phyloP scores from a whole-genome alignment of 2,797 vertebrate species.

The Lycodopsis pacificus region DNA sequence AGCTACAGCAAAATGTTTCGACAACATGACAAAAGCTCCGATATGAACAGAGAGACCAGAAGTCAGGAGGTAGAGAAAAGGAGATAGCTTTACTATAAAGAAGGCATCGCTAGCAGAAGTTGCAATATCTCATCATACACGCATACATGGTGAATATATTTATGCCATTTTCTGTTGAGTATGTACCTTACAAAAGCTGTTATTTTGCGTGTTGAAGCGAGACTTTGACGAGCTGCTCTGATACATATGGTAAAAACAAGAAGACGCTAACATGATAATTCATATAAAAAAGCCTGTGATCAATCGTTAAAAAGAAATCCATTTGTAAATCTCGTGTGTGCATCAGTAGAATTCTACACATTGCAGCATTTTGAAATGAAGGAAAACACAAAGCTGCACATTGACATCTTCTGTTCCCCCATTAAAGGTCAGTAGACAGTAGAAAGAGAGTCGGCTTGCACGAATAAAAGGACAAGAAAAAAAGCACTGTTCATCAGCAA shows the following conservation, averaged over 20 bases:
- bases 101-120: conserved; percentile 85
- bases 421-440: conserved; percentile 28
- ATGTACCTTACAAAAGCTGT: conserved; percentile 83
- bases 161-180: conserved; percentile 75
- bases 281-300: conserved; percentile 49
- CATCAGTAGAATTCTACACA: conserved; percentile 36
- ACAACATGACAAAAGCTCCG: conserved; percentile 1
- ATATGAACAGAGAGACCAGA: conserved; percentile 47
- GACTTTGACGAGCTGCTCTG: conserved; percentile 74
- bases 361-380: conserved; percentile 62
- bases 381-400: conserved; percentile 47
- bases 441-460: conserved; percentile 40
- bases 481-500: conserved; percentile 54
- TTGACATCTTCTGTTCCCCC: conserved; percentile 27
- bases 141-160: conserved; percentile 86
- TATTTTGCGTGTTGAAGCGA: conserved; percentile 79
- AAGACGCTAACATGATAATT: conserved; percentile 62
- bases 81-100: conserved; percentile 89
- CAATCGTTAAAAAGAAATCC: conserved; percentile 40
- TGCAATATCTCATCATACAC: conserved; percentile 86
- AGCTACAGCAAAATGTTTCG: not conserved
- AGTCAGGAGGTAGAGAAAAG: conserved; percentile 81
- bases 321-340: conserved; percentile 39
- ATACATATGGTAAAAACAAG: conserved; percentile 72
- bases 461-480: conserved; percentile 39